Conservation (phyloP, 1,140 invertebrate genomes). For the Sitobion miscanthi region DNA sequence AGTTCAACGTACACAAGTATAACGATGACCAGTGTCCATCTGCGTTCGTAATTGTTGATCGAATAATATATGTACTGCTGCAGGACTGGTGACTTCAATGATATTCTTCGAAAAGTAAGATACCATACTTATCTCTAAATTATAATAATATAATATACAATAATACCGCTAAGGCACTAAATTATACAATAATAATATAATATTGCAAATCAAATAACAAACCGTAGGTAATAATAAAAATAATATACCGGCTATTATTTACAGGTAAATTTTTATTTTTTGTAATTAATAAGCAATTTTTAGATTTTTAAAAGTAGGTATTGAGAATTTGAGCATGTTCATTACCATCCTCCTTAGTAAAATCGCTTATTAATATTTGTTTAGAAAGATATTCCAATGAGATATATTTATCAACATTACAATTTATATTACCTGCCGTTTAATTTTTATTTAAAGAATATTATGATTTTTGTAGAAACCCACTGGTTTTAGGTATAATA, state of each 20-base stretch:
- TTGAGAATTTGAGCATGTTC: not conserved
- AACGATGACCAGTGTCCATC: not conserved
- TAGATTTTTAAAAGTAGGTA: not conserved
- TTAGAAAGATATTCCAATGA: not conserved
- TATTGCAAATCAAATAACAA: not conserved
- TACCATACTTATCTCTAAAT: not conserved
- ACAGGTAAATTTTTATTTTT: not conserved
- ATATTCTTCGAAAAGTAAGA: conserved; percentile 11
- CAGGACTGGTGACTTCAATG: not conserved
- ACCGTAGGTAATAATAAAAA: no score
- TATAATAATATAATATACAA: not conserved
- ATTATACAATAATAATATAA: not conserved
- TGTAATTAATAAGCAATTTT: not conserved
- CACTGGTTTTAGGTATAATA: not conserved
- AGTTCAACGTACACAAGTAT: conserved; percentile 16
- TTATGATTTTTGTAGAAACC: not conserved
- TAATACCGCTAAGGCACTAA: not conserved
- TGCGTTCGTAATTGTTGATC: not conserved
- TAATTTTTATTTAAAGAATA: not conserved
- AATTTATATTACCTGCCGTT: not conserved
- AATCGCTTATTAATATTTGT: not conserved
- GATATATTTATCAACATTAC: not conserved
- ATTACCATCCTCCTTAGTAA: not conserved
- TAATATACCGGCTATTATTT: not conserved
- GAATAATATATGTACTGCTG: not conserved